A percentile compares a stretch with the other conserved stretches of the same genome.
These are phyloP conservation scores for Caenorhabditis briggsae DNA, from an alignment of 1,140 invertebrate genomes.

Conservation along the genomic window DNA sequence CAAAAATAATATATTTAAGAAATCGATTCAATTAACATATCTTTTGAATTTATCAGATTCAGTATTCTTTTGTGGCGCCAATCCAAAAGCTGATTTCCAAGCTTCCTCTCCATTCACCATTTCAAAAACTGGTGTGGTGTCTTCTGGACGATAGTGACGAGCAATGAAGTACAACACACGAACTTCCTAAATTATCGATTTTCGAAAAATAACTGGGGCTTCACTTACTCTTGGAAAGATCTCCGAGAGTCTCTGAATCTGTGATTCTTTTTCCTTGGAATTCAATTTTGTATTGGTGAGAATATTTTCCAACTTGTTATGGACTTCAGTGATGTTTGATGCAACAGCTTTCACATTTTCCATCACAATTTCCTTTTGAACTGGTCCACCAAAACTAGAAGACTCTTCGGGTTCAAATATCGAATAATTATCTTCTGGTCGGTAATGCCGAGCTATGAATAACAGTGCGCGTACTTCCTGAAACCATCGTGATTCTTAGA, in stretches of 20 bases:
- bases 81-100: no score
- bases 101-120: background rate
- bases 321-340: background rate
- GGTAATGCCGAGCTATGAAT: background rate
- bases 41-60: no score
- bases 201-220: no score
- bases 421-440: background rate
- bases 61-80: no score
- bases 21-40: no score
- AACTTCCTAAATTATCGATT: background rate
- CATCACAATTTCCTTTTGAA: background rate
- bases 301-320: background rate
- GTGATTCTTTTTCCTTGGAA: background rate
- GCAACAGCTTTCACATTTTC: slow-evolving; percentile 5
- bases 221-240: background rate
- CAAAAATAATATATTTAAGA: no score
- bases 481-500: background rate
- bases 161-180: slow-evolving; percentile 10
- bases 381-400: background rate
- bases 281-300: background rate
- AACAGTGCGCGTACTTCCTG: background rate
- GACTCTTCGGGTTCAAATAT: background rate
- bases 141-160: slow-evolving; percentile 5
- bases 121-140: background rate
- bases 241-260: background rate